These are phyloP conservation scores for Hoplias malabaricus DNA, from an alignment of 2,113 vertebrate genomes.

Conservation along the genomic window DNA sequence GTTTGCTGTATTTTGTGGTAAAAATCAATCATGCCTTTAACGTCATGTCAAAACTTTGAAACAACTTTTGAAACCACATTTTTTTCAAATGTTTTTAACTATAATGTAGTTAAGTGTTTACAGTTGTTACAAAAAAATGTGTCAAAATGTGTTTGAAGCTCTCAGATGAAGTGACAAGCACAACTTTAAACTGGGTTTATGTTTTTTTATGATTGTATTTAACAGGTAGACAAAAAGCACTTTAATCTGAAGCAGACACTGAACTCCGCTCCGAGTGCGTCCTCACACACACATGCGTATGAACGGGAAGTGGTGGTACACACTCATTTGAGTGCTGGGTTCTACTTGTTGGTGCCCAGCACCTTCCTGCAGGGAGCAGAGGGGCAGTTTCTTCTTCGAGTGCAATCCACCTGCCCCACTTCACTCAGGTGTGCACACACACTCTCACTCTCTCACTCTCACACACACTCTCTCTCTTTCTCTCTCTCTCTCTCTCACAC, in stretches of 20 bases:
- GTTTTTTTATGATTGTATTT: neutral
- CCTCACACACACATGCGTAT: slow-evolving; percentile 85
- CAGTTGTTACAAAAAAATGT: too few species aligned
- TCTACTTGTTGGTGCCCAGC: slow-evolving; percentile 89
- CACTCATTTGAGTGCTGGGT: slow-evolving; percentile 79
- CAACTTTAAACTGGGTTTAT: neutral
- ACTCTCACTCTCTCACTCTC: neutral
- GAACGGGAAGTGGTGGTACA: slow-evolving; percentile 89
- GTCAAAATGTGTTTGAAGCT: too few species aligned
- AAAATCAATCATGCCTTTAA: too few species aligned
- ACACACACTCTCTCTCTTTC: neutral
- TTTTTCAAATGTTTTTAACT: too few species aligned
- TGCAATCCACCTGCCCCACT: slow-evolving; percentile 79
- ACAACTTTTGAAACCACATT: too few species aligned
- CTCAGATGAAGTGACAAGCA: too few species aligned
- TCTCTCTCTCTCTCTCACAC: neutral
- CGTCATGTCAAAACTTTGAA: too few species aligned
- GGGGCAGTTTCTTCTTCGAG: slow-evolving; percentile 83
- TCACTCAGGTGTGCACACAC: slow-evolving; percentile 80
- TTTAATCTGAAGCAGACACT: slow-evolving; percentile 84
- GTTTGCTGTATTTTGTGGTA: too few species aligned
- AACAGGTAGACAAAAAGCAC: slow-evolving; percentile 87
- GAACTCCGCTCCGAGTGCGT: slow-evolving; percentile 76
- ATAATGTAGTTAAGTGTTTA: too few species aligned
- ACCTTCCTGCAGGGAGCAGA: slow-evolving; percentile 85